These are phyloP conservation scores for Eristalis arbustorum DNA, from an alignment of 2,888 invertebrate species.

Conservation along the genomic window DNA sequence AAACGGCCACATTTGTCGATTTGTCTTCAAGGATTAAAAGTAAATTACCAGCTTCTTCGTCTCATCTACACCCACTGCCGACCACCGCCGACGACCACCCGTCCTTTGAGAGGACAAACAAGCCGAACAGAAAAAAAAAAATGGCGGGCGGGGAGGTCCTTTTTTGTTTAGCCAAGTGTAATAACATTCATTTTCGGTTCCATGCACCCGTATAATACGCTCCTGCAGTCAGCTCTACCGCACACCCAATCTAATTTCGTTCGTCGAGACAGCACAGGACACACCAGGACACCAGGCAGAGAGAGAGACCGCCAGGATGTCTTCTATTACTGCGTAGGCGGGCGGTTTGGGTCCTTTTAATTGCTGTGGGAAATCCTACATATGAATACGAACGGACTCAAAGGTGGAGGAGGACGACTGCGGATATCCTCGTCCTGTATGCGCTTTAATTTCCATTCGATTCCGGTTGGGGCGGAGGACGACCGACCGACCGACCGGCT, in stretches of 20 bases:
- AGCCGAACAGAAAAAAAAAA: background rate
- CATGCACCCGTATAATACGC: conserved; percentile 69
- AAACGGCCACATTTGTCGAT: conserved; percentile 67
- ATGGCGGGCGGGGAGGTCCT: conserved; percentile 10
- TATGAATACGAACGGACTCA: conserved; percentile 73
- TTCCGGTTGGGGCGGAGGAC: background rate
- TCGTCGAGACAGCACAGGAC: background rate
- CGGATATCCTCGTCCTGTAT: conserved; percentile 10
- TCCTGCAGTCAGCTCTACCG: conserved; percentile 40
- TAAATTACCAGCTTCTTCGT: conserved; percentile 65
- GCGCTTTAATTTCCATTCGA: conserved; percentile 7
- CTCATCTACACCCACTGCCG: background rate
- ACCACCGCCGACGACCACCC: too few species aligned
- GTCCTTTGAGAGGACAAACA: conserved; percentile 42
- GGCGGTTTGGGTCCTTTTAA: conserved; percentile 76
- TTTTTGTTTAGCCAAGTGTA: conserved; percentile 69
- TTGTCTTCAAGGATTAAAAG: conserved; percentile 70
- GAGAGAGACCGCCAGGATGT: conserved; percentile 33
- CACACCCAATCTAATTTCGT: conserved; percentile 57
- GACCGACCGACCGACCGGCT: too few species aligned
- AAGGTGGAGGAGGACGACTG: conserved; percentile 24
- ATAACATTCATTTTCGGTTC: conserved; percentile 70
- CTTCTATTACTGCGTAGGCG: conserved; percentile 61
- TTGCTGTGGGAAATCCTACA: conserved; percentile 80
- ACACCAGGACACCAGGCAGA: conserved; percentile 11